Evolutionary conservation across 2,113 vertebrate genomes (phyloP).

Genomic region (Actenoides lindsayi): DNA sequence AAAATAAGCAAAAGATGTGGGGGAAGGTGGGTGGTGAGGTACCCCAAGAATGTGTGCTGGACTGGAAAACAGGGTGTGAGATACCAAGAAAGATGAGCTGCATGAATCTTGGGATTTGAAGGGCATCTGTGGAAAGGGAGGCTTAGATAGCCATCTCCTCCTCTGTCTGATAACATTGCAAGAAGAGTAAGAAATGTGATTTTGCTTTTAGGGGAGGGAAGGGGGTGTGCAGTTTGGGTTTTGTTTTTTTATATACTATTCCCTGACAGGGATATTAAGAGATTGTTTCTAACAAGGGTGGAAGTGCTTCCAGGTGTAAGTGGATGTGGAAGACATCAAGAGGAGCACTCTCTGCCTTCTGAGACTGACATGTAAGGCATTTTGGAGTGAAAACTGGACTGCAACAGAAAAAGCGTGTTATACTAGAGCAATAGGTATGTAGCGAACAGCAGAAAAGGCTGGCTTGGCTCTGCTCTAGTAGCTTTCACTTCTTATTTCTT

Average conservation of each 20-base stretch:
- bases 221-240: not conserved
- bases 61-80: not conserved
- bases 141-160: not conserved
- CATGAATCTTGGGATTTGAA: not conserved
- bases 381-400: not conserved
- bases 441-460: not conserved
- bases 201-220: not conserved
- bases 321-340: not conserved
- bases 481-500: not conserved
- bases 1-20: fast-evolving
- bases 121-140: not conserved
- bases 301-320: not conserved
- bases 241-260: not conserved
- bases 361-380: not conserved
- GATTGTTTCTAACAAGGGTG: not conserved
- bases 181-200: not conserved
- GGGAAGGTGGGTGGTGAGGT: not conserved
- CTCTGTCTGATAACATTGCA: not conserved
- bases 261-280: not conserved
- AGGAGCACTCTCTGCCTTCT: not conserved
- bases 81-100: not conserved
- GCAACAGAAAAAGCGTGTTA: not conserved
- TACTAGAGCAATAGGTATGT: not conserved
- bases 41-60: not conserved
- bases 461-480: not conserved